Evolutionary conservation across 2,797 vertebrate genomes (phyloP).

Genomic region (Propithecus deckenii): DNA sequence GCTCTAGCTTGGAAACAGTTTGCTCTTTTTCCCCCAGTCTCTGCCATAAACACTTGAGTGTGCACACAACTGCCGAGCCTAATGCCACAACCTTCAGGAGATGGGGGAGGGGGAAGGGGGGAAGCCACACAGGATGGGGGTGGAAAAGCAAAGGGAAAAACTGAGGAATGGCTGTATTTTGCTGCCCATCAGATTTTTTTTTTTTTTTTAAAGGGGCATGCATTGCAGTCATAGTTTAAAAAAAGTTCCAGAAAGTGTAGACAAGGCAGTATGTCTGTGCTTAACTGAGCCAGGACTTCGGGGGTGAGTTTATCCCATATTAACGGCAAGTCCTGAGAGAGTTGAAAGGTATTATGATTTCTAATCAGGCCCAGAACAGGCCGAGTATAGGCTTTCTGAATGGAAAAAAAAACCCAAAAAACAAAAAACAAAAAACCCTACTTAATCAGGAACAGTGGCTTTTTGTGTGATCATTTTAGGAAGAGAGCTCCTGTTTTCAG

Average conservation of each 20-base stretch:
- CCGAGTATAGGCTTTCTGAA: conserved; percentile 62
- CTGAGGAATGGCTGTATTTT: not conserved
- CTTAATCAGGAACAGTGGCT: conserved; percentile 67
- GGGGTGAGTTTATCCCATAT: not conserved
- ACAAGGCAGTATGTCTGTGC: not conserved
- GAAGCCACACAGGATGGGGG: rapidly evolving
- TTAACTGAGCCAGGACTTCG: not conserved
- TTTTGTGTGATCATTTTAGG: conserved; percentile 62
- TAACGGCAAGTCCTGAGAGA: conserved; percentile 17
- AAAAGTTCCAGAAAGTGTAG: not conserved
- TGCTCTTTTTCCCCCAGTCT: not conserved
- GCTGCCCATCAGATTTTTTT: not conserved
- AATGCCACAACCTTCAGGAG: not conserved
- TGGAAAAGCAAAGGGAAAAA: not conserved
- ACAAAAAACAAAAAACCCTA: not conserved
- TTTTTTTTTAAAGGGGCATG: not conserved
- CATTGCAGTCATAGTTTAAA: not conserved
- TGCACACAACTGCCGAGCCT: not conserved
- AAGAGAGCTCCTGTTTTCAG: conserved; percentile 3
- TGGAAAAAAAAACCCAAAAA: not conserved
- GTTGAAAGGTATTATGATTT: conserved; percentile 58
- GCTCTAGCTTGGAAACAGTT: conserved; percentile 54
- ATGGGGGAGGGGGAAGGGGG: not conserved
- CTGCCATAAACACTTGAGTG: conserved; percentile 40
- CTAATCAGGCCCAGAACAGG: conserved; percentile 66